Evolutionary conservation across 2,113 vertebrate genomes (phyloP).

Genomic region (Machaerirhynchus nigripectus): DNA sequence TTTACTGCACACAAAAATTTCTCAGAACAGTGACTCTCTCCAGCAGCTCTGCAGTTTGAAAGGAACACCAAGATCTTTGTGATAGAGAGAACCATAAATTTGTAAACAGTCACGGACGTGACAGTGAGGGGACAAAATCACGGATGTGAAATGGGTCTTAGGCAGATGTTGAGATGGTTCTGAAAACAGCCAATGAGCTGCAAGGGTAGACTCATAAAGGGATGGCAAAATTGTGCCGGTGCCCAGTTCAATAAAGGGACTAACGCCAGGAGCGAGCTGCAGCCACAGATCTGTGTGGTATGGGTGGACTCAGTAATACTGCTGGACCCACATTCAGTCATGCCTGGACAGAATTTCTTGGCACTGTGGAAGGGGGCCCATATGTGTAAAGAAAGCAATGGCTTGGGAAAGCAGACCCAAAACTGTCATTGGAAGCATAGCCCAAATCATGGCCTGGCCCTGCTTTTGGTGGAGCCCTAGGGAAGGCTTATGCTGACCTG

Average conservation of each 20-base stretch:
- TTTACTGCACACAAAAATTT: background rate
- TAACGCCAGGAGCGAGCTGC: background rate
- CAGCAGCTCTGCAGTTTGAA: background rate
- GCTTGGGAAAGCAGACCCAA: background rate
- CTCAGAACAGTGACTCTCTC: background rate
- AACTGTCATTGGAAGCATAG: background rate
- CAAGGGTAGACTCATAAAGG: background rate
- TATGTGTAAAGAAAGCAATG: background rate
- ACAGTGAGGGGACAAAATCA: background rate
- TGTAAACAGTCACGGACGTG: background rate
- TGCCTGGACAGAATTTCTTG: background rate
- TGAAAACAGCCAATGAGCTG: background rate
- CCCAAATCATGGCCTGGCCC: background rate
- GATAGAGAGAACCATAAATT: background rate
- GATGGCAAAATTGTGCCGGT: background rate
- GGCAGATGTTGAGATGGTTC: background rate
- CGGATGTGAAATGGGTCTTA: background rate
- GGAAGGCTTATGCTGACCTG: background rate
- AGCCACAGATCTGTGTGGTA: too few relatives aligned
- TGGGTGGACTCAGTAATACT: background rate
- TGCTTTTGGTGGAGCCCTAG: background rate
- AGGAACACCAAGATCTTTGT: background rate
- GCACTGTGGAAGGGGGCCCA: background rate
- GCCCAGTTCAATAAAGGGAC: background rate
- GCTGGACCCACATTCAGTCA: accelerated